Evolutionary conservation across 2,888 invertebrate species (phyloP).

Genomic region (Branchellion lobata): DNA sequence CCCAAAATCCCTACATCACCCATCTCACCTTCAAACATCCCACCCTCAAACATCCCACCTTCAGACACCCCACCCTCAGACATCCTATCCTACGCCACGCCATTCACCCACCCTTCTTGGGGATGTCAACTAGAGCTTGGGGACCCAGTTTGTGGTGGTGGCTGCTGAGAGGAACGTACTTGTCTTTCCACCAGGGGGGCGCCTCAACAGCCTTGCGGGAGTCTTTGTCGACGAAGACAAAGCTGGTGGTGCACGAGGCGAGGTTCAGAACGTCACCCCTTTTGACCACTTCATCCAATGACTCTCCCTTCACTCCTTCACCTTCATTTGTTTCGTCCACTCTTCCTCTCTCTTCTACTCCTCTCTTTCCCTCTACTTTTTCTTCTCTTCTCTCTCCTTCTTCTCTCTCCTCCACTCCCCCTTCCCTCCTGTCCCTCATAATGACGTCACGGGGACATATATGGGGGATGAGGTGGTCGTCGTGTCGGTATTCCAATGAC

Average conservation of each 20-base stretch:
- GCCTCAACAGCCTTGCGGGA: constrained; percentile 55
- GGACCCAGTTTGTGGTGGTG: constrained; percentile 51
- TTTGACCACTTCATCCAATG: neutral
- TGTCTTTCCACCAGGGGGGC: constrained; percentile 57
- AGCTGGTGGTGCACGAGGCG: neutral
- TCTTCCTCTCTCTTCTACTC: neutral
- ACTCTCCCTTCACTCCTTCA: neutral
- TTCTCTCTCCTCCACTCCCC: neutral
- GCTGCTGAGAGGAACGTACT: constrained; percentile 52
- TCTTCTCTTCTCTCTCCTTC: too few relatives aligned
- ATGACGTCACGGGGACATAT: neutral
- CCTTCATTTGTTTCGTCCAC: neutral
- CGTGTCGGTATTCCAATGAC: neutral
- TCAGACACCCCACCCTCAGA: too few relatives aligned
- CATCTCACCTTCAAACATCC: too few relatives aligned
- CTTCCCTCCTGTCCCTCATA: neutral
- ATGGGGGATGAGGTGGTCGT: neutral
- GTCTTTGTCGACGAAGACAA: constrained; percentile 55
- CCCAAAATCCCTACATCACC: too few relatives aligned
- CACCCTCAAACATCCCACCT: too few relatives aligned
- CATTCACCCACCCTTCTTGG: constrained; percentile 49
- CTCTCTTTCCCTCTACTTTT: neutral
- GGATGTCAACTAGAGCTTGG: constrained; percentile 51
- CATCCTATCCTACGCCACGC: too few relatives aligned
- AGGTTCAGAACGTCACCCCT: neutral